Base-by-base conservation (phyloP, 1,140 invertebrate species). In the Brachionus calyciflorus region DNA sequence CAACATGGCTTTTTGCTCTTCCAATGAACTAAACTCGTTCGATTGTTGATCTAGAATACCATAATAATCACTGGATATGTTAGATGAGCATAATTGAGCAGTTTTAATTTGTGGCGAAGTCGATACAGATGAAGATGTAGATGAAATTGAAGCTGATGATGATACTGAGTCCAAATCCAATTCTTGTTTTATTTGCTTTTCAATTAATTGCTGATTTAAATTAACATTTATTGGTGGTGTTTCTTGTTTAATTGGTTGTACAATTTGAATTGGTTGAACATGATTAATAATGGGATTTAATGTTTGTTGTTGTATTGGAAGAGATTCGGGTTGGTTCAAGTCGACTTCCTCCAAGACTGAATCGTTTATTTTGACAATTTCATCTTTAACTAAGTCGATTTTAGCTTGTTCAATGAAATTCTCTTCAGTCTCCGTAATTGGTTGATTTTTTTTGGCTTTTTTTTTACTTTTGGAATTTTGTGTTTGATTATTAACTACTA, bases 381-480 rank as follows among this genome's bases (percentile, higher is more conserved):
- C 55, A 2, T 60, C 55, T 17, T 60, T 60, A 3, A 40, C 7
- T 28, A 12, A 33, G 14, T 60, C 30, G 30, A n/a, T 5, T 37
- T 37, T 37, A 5, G 3, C 28, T 60, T 37, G 30, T 12, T 37
- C 55, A 37, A 37, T 14, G 30, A 37, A 17, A 19, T n/a, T 60
- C 28, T 10, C 12, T 37, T 60, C 55, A 19, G n/a, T n/a, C n/a
- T 60, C 55, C 6, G 28, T 37, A 0, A 60, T n/a, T 28, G 30
- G 30, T 19, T 60, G 55, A 17, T n/a, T 60, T 60, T 33, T 60
- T 60, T 60, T 60, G 28, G 55, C 33, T 17, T 60, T 60, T 60
- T 60, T 60, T 17, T 60, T 60, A 0, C 17, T 33, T 19, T 60
- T 60, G 7, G 55, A 60, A 17, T 37, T 60, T 4, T 9, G 12